Percentiles rank a stretch among this genome's conserved stretches.
These are phyloP conservation scores for Eupeodes luniger DNA, from an alignment of 2,888 invertebrate species.

Conservation along the genomic window DNA sequence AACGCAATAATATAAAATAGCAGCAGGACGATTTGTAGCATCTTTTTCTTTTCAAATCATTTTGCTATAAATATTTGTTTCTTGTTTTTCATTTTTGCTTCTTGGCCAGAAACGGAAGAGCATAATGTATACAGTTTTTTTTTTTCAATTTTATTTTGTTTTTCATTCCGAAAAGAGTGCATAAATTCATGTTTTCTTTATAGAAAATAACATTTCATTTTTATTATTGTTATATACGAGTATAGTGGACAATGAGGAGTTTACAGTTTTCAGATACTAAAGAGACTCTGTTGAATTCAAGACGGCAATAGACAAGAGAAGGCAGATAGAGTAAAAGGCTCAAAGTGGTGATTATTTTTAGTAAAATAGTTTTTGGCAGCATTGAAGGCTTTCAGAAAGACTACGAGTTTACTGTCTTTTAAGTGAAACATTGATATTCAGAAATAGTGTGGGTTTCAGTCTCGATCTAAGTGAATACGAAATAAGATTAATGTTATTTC, in stretches of 20 bases:
- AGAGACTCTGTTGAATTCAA: conserved; percentile 12
- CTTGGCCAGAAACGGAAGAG: conserved; percentile 38
- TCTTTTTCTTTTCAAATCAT: conserved; percentile 54
- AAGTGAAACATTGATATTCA: too few relatives aligned
- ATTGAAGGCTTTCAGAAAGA: background rate
- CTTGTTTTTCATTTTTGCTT: background rate
- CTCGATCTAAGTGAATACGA: too few relatives aligned
- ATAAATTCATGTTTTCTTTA: conserved; percentile 28
- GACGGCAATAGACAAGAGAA: background rate
- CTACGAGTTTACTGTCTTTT: too few relatives aligned
- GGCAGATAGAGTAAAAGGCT: conserved; percentile 28
- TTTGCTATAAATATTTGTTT: conserved; percentile 19
- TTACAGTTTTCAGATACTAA: conserved; percentile 28
- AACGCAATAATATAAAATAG: conserved; percentile 64
- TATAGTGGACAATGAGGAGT: conserved; percentile 18
- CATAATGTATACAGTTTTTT: conserved; percentile 34
- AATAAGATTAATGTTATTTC: too few relatives aligned
- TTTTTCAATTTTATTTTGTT: background rate
- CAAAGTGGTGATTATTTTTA: conserved; percentile 19
- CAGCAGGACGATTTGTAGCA: conserved; percentile 69
- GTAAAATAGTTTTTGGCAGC: conserved; percentile 54
- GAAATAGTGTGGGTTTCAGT: too few relatives aligned
- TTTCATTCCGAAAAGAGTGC: background rate
- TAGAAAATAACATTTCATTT: conserved; percentile 29
- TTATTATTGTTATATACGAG: conserved; percentile 26